Evolutionary conservation across 2,113 vertebrate species (phyloP).

Genomic region (Tachycineta bicolor): DNA sequence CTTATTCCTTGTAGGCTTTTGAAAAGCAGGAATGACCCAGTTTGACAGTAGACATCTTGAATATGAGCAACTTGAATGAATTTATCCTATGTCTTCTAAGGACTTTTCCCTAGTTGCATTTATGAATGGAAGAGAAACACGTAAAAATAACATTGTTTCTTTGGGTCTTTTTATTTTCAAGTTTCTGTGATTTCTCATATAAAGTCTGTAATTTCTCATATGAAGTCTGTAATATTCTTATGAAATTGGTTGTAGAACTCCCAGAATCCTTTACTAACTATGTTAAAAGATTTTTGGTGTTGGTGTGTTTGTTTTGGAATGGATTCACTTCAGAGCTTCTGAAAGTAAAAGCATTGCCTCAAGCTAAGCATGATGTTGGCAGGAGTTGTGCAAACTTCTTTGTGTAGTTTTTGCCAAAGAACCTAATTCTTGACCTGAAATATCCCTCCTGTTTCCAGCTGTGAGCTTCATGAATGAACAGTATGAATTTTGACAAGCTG

Average conservation of each 20-base stretch:
- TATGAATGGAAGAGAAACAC: background rate
- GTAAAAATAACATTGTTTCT: background rate
- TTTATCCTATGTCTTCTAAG: background rate
- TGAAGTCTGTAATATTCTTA: background rate
- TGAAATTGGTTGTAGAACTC: background rate
- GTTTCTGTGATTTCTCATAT: background rate
- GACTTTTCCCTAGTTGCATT: background rate
- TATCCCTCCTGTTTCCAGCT: slow-evolving; percentile 51
- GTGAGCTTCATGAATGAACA: slow-evolving; percentile 25
- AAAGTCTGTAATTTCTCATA: background rate
- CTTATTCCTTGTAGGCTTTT: background rate
- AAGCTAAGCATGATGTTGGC: slow-evolving; percentile 24
- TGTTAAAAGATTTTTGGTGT: background rate
- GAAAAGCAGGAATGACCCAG: background rate
- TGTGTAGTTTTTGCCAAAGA: slow-evolving; percentile 49
- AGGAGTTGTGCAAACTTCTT: slow-evolving; percentile 5
- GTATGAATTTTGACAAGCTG: slow-evolving; percentile 39
- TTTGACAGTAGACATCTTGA: background rate
- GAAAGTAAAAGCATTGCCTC: slow-evolving; percentile 12
- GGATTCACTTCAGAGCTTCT: background rate
- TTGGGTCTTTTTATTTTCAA: background rate
- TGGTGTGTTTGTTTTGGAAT: background rate
- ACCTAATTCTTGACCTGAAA: slow-evolving; percentile 47
- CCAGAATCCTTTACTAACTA: background rate
- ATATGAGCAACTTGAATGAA: background rate